Percentiles rank a stretch among this genome's conserved stretches.
Conservation (phyloP, 2,797 vertebrate species). For the Chloroceryle amazona region DNA sequence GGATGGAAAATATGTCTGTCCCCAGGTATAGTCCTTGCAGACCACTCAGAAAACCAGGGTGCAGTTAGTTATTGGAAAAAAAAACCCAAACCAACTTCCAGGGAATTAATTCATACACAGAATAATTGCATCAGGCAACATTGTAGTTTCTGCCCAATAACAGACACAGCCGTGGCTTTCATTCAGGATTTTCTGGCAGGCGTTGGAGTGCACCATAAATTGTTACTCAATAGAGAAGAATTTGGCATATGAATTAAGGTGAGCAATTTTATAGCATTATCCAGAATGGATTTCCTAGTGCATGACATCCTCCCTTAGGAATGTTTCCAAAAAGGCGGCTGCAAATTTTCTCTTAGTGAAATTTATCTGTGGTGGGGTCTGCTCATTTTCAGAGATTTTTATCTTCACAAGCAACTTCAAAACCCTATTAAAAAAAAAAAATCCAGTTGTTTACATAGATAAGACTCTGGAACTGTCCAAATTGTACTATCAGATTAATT, state of each 20-base stretch:
- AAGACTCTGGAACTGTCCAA: not conserved
- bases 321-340: conserved; percentile 59
- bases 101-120: conserved; percentile 12
- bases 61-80: not conserved
- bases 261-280: conserved; percentile 64
- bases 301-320: conserved; percentile 65
- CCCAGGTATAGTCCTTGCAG: not conserved
- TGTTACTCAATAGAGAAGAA: conserved; percentile 68
- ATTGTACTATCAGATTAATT: not conserved
- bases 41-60: not conserved
- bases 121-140: not conserved
- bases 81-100: not conserved
- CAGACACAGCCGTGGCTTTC: conserved; percentile 42
- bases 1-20: not conserved
- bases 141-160: conserved; percentile 22
- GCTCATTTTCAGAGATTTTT: conserved; percentile 39
- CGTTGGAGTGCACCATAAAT: conserved; percentile 26
- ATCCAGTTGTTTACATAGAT: not conserved
- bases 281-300: conserved; percentile 70
- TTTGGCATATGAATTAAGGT: conserved; percentile 73
- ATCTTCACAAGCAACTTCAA: conserved; percentile 19
- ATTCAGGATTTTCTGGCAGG: conserved; percentile 66
- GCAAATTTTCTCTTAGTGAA: conserved; percentile 36
- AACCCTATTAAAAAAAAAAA: not conserved
- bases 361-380: conserved; percentile 3